Evolutionary conservation across 2,113 vertebrate genomes (phyloP).

Genomic region (Corydoras sp.): DNA sequence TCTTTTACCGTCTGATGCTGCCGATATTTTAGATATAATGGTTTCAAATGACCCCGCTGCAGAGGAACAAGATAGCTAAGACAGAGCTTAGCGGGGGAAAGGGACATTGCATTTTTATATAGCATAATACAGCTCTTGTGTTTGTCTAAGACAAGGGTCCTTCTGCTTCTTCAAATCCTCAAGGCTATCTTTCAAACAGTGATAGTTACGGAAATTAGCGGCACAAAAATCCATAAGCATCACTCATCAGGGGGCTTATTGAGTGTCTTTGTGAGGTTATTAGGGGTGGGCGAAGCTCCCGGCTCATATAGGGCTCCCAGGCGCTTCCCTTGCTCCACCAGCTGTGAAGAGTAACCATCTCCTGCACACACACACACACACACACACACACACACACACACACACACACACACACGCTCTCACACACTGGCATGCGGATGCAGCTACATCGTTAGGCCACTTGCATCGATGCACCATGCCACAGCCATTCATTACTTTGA

Average conservation of each 20-base stretch:
- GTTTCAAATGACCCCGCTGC: slow-evolving; percentile 57
- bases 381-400: not conserved
- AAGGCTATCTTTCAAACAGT: slow-evolving; percentile 92
- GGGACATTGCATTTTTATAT: slow-evolving; percentile 63
- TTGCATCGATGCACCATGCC: too few species aligned
- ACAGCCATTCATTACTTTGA: too few species aligned
- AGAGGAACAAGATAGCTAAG: slow-evolving; percentile 54
- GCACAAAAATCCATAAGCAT: slow-evolving; percentile 89
- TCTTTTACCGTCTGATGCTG: slow-evolving; percentile 10
- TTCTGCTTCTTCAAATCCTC: slow-evolving; percentile 75
- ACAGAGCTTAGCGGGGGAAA: slow-evolving; percentile 29
- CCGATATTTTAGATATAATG: slow-evolving; percentile 64
- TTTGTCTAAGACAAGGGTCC: slow-evolving; percentile 71
- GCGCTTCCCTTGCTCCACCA: slow-evolving; percentile 30
- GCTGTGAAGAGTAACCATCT: slow-evolving; percentile 36
- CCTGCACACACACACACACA: not conserved
- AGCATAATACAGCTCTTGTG: slow-evolving; percentile 90
- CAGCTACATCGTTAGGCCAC: too few species aligned
- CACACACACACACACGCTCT: too few species aligned
- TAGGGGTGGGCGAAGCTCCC: slow-evolving; percentile 63
- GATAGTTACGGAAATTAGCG: slow-evolving; percentile 98
- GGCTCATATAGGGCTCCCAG: slow-evolving; percentile 18
- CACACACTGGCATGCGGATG: too few species aligned
- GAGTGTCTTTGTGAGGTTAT: slow-evolving; percentile 76
- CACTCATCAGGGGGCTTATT: slow-evolving; percentile 92